Base-by-base conservation (phyloP, 2,797 vertebrate species). In the Esox masquinongy region DNA sequence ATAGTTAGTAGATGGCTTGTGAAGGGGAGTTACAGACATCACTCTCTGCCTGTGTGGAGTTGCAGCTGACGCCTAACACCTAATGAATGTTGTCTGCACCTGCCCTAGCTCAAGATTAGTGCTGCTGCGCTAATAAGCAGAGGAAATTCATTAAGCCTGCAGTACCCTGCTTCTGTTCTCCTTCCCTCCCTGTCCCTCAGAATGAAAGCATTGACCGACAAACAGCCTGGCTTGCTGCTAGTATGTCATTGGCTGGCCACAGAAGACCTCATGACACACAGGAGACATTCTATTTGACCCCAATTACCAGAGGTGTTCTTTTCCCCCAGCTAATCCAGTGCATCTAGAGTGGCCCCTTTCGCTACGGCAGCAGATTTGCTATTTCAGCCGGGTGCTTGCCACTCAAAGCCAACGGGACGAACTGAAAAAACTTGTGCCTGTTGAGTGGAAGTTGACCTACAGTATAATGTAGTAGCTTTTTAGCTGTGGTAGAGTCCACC, bases 251-350 rank as follows among this genome's bases (percentile, higher is more conserved):
- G 68, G 47, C 59, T 26, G 74, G 74, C 83, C 81, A 77, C 81
- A n/a, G 85, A 90, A 83, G 86, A 86, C 68, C 85, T 84, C 80
- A 79, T 90, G 88, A 90, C 88, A 85, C 90, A 89, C 85, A 88
- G 85, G 86, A 87, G 79, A 85, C 81, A 86, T 84, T 93, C 87
- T 89, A 78, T 90, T 90, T 91, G 89, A 92, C 89, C 91, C 92
- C 88, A 93, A 92, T 93, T 93, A 93, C 85, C 82, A 81, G 87
- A 91, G 90, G 90, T 92, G 86, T 92, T 92, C 77, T 80, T 85
- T 83, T 12, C 90, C 85, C 82, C 78, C 78, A 29, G 82, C 75
- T 93, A 91, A 94, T 93, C 92, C 86, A 6, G 17, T 76, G 82
- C 80, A 53, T 84, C 74, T 76, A 83, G 80, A 83, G 73, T 83